A percentile compares a stretch with the other conserved stretches of the same genome.
phyloP scores from a whole-genome alignment of 2,797 vertebrate genomes.

The Dendrocincla tyrannina region DNA sequence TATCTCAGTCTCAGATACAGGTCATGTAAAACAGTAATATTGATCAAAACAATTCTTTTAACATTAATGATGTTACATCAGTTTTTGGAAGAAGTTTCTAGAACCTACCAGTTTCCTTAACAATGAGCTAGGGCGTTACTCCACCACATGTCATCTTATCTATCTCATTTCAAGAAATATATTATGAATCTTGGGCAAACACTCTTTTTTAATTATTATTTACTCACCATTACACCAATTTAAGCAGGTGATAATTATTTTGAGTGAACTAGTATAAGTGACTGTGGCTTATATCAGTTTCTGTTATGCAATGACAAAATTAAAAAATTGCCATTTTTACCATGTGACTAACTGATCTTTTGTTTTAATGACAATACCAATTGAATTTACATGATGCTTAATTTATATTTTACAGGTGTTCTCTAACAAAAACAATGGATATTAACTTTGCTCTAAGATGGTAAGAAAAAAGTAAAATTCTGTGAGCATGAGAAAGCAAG shows the following conservation, averaged over 20 bases:
- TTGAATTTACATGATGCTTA: neutral
- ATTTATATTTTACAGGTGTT: neutral
- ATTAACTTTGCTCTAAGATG: constrained; percentile 1
- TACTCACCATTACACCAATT: neutral
- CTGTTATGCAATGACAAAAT: neutral
- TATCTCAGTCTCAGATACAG: neutral
- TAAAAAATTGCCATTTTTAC: constrained; percentile 34
- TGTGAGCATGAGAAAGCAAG: constrained; percentile 45
- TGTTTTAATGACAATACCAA: neutral
- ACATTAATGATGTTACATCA: neutral
- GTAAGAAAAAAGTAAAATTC: neutral
- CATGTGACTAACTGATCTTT: neutral
- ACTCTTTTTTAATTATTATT: neutral
- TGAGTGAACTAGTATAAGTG: neutral
- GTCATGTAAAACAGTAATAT: neutral
- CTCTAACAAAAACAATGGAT: constrained; percentile 26
- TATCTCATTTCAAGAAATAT: neutral
- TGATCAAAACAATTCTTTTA: neutral
- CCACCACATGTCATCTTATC: neutral
- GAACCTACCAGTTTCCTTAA: neutral
- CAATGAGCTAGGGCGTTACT: neutral
- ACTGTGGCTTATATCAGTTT: neutral
- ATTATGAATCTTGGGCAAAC: neutral
- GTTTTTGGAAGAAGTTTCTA: neutral
- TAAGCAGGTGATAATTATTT: constrained; percentile 5